Base-by-base conservation (phyloP, 2,113 vertebrate species). In the Abramis brama region DNA sequence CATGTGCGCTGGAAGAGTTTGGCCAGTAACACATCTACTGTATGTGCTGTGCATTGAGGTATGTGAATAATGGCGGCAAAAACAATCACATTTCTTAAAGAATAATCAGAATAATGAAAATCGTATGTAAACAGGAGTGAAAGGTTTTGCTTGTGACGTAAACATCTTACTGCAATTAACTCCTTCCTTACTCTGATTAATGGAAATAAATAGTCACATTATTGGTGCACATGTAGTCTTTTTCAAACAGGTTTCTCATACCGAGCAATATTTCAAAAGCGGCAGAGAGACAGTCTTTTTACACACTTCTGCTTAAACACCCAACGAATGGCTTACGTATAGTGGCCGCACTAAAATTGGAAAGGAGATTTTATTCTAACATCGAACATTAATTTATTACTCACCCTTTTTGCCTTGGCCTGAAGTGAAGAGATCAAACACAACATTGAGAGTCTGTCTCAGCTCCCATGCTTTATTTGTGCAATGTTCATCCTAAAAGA, bases 361-460 rank as follows among this genome's bases (percentile, higher is more conserved):
- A 82, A 8, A 66, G 36, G 27, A 19, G 23, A 66, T 3, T 43
- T 0, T 55, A 21, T 47, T 23, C 17, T 19, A 36, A 10, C 55
- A 59, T 45, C 57, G 50, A 36, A 13, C 66, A 59, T 30, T 45
- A 45, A 47, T 55, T 30, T 11, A 64, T 81, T 66, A 1, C 86
- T 94, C 90, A 98, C 98, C 98, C 94, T 94, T 96, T 93, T 97
- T 99, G 33, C 96, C 94, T 86, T 97, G 96, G 45, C 96, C 95
- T 0, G 95, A 96, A 86, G 95, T 92, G 91, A 97, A 96, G 88
- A 95, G 93, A 76, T 99, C 98, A 84, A 99, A 99, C 5, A 99
- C 98, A 73, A 98, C 97, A 0, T 96, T 96, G 55, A 99, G 95
- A 0, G 96, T 97, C 94, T 99, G 98, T 79, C 97, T 96, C 89